phyloP scores from a whole-genome alignment of 2,113 vertebrate genomes.

The Typhlomys cinereus region DNA sequence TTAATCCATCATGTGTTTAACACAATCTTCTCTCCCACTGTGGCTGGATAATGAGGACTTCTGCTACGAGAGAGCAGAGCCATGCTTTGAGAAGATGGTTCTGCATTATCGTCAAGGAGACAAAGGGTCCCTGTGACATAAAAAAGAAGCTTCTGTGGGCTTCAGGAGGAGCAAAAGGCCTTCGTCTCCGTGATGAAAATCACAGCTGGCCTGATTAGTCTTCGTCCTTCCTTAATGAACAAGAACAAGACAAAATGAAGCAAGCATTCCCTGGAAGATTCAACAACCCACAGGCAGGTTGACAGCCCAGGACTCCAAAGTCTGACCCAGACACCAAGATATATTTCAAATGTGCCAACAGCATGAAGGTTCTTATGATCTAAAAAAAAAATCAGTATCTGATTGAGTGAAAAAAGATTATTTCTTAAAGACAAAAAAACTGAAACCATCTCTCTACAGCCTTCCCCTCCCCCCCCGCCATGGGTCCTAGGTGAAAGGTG shows the following conservation, averaged over 20 bases:
- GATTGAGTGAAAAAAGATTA: background rate
- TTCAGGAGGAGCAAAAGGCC: background rate
- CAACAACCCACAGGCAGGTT: background rate
- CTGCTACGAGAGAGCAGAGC: background rate
- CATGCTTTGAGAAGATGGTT: background rate
- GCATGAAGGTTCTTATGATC: background rate
- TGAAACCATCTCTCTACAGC: too few species aligned
- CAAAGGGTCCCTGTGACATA: background rate
- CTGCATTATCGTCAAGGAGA: background rate
- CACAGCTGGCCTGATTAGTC: conserved; percentile 47
- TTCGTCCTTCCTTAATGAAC: conserved; percentile 60
- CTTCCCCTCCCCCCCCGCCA: too few species aligned
- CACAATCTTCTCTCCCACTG: background rate
- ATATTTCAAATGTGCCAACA: conserved; percentile 18
- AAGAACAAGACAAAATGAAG: background rate
- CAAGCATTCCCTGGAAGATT: conserved; percentile 4
- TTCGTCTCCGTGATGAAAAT: conserved; percentile 69
- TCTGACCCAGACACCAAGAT: background rate
- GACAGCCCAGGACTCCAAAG: background rate
- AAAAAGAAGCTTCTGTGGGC: background rate
- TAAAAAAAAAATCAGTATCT: background rate
- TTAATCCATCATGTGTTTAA: background rate
- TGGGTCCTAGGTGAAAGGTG: too few species aligned
- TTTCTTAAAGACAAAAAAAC: background rate
- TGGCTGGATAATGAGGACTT: background rate